These are phyloP conservation scores for Tringa solitaria DNA, from an alignment of 2,113 vertebrate species.

Conservation along the genomic window DNA sequence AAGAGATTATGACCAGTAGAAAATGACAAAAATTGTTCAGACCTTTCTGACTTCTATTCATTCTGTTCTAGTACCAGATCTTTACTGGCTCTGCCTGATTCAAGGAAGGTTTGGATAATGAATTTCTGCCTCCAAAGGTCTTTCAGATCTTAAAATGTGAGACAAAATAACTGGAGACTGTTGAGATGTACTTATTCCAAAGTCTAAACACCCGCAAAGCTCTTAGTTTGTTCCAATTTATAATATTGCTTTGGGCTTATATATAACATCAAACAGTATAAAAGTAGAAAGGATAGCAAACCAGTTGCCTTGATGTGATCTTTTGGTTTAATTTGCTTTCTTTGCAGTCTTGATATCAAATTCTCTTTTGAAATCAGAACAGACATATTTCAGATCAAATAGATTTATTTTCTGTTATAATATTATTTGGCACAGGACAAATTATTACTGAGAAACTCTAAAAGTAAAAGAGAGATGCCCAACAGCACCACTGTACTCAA, in stretches of 20 bases:
- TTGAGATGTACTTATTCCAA: background rate
- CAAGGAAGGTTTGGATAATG: background rate
- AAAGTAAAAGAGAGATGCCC: background rate
- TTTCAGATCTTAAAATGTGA: background rate
- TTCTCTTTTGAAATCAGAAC: background rate
- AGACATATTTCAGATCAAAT: background rate
- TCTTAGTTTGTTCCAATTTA: background rate
- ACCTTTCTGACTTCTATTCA: background rate
- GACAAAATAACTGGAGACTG: background rate
- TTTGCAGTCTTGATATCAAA: background rate
- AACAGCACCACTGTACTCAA: background rate
- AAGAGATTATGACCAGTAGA: background rate
- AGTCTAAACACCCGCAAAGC: background rate
- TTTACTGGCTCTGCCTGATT: background rate
- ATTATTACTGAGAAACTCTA: background rate
- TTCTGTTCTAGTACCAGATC: background rate
- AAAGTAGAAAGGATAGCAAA: background rate
- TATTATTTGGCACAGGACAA: background rate
- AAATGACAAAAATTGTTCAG: background rate
- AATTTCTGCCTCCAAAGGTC: background rate
- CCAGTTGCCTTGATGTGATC: background rate
- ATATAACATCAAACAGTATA: background rate
- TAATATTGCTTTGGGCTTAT: background rate
- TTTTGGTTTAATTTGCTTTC: background rate
- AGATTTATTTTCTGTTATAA: background rate